These are phyloP conservation scores for Bombus soroeensis DNA, from an alignment of 1,140 invertebrate species.

Conservation along the genomic window DNA sequence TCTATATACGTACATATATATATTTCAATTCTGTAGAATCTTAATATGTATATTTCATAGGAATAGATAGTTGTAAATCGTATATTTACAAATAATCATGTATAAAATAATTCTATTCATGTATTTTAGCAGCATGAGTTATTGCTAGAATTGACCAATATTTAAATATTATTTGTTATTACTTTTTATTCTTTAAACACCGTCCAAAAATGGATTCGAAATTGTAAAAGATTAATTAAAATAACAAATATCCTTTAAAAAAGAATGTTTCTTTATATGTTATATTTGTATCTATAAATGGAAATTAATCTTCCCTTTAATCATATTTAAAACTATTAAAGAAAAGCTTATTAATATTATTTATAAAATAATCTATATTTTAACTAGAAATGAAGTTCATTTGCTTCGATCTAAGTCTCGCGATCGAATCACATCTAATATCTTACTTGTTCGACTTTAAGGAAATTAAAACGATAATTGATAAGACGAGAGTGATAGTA, in stretches of 20 bases:
- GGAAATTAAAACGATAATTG: constrained; percentile 35
- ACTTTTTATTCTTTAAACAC: constrained; percentile 10
- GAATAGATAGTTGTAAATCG: constrained; percentile 8
- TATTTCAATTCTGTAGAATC: constrained; percentile 22
- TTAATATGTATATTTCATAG: constrained; percentile 4
- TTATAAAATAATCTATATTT: neutral
- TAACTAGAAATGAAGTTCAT: constrained; percentile 5
- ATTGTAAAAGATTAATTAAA: constrained; percentile 8
- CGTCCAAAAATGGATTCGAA: constrained; percentile 30
- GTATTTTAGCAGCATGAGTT: constrained; percentile 1
- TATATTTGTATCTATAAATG: neutral
- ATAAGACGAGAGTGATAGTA: constrained; percentile 53
- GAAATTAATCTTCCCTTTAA: neutral
- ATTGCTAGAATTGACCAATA: constrained; percentile 7
- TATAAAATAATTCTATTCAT: constrained; percentile 25
- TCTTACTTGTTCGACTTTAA: neutral
- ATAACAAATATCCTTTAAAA: neutral
- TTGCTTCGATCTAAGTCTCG: constrained; percentile 48
- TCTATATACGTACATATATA: neutral
- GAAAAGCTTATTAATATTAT: constrained; percentile 15
- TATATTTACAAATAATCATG: constrained; percentile 15
- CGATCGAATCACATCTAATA: constrained; percentile 46
- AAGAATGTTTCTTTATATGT: neutral
- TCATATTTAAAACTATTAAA: neutral
- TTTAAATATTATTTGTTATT: constrained; percentile 29